Conservation (phyloP, 2,888 invertebrate genomes). For the Protonemura montana region DNA sequence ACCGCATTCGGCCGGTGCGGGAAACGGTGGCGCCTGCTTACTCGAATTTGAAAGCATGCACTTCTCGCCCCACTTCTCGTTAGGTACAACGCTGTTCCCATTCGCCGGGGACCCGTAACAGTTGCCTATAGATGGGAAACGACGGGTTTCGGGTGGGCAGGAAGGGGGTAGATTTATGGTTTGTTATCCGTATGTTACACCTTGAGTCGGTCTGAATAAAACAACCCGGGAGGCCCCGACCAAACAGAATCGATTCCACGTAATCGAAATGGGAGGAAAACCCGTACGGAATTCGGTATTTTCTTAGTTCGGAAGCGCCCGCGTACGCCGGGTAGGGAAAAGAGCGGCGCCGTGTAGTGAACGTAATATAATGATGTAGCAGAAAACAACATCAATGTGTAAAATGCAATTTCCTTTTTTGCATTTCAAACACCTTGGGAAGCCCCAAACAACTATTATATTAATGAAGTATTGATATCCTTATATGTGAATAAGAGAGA, state of each 20-base stretch:
- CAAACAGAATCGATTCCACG: constrained; percentile 31
- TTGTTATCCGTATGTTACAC: constrained; percentile 40
- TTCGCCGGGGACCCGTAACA: constrained; percentile 30
- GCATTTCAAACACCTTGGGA: not conserved
- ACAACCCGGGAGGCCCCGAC: not conserved
- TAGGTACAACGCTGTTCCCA: constrained; percentile 20
- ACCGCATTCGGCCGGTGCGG: too few relatives aligned
- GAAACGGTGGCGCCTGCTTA: not conserved
- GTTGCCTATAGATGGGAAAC: constrained; percentile 29
- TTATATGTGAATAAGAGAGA: not conserved
- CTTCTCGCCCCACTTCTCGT: constrained; percentile 8
- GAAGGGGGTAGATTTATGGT: constrained; percentile 27
- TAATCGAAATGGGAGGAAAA: constrained; percentile 37
- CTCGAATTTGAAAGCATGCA: not conserved
- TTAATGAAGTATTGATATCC: not conserved
- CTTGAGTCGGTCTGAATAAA: constrained; percentile 37
- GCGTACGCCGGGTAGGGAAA: not conserved
- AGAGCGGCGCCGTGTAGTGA: not conserved
- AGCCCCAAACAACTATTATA: not conserved
- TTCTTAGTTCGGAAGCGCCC: constrained; percentile 17
- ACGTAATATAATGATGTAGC: constrained; percentile 5
- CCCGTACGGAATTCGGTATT: constrained; percentile 37
- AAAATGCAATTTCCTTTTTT: constrained; percentile 7
- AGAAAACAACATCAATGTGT: constrained; percentile 12
- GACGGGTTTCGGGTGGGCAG: not conserved